Percentiles rank a stretch among this genome's conserved stretches.
Evolutionary conservation across 2,888 invertebrate genomes (phyloP).

Genomic region (Vesta saturnalis): DNA sequence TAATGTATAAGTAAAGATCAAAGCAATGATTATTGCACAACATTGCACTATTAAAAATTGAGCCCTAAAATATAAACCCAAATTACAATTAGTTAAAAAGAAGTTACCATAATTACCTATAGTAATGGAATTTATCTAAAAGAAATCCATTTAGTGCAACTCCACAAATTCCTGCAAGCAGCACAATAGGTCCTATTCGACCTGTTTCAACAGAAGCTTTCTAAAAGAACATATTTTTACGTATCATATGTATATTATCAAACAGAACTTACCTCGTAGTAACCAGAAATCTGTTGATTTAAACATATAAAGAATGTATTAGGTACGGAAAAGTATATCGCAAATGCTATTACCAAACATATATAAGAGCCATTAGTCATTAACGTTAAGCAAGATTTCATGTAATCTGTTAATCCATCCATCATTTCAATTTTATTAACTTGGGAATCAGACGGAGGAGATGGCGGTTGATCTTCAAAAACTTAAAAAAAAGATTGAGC

Average conservation of each 20-base stretch:
- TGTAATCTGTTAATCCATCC: not conserved
- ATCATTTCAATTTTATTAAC: not conserved
- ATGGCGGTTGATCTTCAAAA: slow-evolving; percentile 8
- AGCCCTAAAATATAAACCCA: slow-evolving; percentile 38
- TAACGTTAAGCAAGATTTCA: not conserved
- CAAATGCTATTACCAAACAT: not conserved
- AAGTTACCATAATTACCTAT: slow-evolving; percentile 73
- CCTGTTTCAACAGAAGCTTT: slow-evolving; percentile 81
- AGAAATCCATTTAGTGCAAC: slow-evolving; percentile 89
- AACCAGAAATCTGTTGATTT: not conserved
- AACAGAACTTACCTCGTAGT: slow-evolving; percentile 6
- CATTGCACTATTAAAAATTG: not conserved
- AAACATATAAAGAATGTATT: not conserved
- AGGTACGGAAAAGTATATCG: not conserved
- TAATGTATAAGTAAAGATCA: slow-evolving; percentile 76
- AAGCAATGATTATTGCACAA: not conserved
- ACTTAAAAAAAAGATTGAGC: slow-evolving; percentile 2
- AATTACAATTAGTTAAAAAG: not conserved
- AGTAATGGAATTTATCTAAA: slow-evolving; percentile 91
- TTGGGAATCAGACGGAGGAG: slow-evolving; percentile 1
- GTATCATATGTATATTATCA: not conserved
- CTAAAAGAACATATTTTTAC: slow-evolving; percentile 51
- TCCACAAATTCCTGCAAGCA: slow-evolving; percentile 91
- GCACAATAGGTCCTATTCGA: slow-evolving; percentile 87
- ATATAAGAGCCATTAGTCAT: not conserved